These are phyloP conservation scores for Napeogenes inachia DNA, from an alignment of 2,888 invertebrate genomes.

Conservation along the genomic window DNA sequence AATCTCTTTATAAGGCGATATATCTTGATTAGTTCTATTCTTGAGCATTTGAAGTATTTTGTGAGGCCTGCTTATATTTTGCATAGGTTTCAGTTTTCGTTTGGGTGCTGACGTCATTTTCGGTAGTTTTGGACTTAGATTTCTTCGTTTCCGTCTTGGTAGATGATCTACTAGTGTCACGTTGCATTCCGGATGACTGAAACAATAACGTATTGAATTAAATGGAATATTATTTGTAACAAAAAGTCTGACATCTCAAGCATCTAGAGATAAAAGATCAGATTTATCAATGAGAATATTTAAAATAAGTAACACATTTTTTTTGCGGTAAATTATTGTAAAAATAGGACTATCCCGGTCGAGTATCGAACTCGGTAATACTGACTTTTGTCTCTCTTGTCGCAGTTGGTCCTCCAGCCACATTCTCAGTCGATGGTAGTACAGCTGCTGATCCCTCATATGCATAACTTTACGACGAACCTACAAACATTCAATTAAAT, in stretches of 20 bases:
- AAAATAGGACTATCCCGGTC: too few species aligned
- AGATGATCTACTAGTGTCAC: slow-evolving; percentile 55
- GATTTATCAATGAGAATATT: too few species aligned
- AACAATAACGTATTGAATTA: slow-evolving; percentile 7
- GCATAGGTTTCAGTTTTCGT: slow-evolving; percentile 54
- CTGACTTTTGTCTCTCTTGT: slow-evolving; percentile 37
- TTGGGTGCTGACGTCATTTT: slow-evolving; percentile 52
- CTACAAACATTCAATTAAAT: slow-evolving; percentile 35
- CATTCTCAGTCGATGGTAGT: slow-evolving; percentile 66
- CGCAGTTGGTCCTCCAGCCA: slow-evolving; percentile 67
- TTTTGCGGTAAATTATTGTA: too few species aligned
- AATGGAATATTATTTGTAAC: background rate
- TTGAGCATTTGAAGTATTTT: slow-evolving; percentile 61
- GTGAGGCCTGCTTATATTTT: slow-evolving; percentile 48
- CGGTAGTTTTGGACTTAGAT: slow-evolving; percentile 48
- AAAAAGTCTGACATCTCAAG: too few species aligned
- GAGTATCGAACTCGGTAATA: too few species aligned
- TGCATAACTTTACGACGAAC: slow-evolving; percentile 72
- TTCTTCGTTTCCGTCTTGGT: slow-evolving; percentile 50
- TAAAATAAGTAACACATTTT: too few species aligned
- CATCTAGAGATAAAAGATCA: too few species aligned
- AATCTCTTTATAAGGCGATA: slow-evolving; percentile 36
- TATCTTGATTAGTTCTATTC: slow-evolving; percentile 48
- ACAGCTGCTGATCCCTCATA: slow-evolving; percentile 68
- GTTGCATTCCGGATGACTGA: slow-evolving; percentile 55